Evolutionary conservation across 2,113 vertebrate genomes (phyloP).

Genomic region (Electrona antarctica): DNA sequence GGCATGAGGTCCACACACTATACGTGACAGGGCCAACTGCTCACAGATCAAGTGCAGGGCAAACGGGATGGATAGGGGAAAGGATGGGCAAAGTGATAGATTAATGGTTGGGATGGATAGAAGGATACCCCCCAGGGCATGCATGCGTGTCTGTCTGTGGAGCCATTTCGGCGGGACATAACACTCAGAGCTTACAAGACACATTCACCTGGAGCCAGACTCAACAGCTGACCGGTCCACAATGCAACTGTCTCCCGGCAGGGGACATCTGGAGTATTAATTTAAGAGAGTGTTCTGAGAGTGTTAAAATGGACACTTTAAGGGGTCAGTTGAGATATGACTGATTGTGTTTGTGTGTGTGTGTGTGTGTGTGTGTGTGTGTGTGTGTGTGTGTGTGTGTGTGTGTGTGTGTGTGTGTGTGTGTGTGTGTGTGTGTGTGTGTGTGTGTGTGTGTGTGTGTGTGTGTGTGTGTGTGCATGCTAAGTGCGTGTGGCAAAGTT

Average conservation of each 20-base stretch:
- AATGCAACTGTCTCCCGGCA: constrained; percentile 49
- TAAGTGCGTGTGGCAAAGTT: neutral
- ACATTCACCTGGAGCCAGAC: constrained; percentile 74
- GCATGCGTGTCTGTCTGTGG: constrained; percentile 11
- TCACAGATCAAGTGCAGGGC: constrained; percentile 43
- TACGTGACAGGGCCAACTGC: constrained; percentile 73
- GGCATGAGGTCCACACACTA: constrained; percentile 15
- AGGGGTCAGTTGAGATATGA: constrained; percentile 18
- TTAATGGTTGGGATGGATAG: constrained; percentile 24
- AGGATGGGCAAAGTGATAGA: constrained; percentile 21
- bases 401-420: constrained; percentile 23
- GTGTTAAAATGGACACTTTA: no score
- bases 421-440: constrained; percentile 26
- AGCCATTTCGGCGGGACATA: constrained; percentile 43
- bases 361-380: constrained; percentile 27
- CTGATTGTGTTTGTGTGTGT: constrained; percentile 3
- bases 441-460: constrained; percentile 8
- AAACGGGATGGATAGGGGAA: constrained; percentile 27
- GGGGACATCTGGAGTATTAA: neutral
- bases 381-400: constrained; percentile 1
- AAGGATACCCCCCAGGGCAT: constrained; percentile 33
- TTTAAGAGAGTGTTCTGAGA: no score
- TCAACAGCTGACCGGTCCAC: constrained; percentile 69
- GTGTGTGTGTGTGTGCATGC: constrained; percentile 21
- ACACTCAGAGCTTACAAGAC: constrained; percentile 52